phyloP scores from a whole-genome alignment of 64 coral and sea anemone species.

The Trachythela sp. region DNA sequence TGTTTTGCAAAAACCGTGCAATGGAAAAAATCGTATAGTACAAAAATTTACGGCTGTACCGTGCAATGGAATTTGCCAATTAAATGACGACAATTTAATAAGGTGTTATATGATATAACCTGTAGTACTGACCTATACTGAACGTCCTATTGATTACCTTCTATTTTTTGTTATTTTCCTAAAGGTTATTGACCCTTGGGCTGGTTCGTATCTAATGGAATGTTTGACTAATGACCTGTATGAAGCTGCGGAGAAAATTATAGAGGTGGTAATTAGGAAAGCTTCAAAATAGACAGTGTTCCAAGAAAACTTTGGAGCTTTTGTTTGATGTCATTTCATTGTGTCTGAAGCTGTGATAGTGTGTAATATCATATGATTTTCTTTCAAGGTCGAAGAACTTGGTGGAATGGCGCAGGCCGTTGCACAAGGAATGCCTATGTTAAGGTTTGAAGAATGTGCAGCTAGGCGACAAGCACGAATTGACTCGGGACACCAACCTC shows the following conservation, averaged over 20 bases:
- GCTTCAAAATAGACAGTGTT: too few species aligned
- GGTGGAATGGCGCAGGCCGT: slow-evolving; percentile 97
- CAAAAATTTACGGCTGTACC: too few species aligned
- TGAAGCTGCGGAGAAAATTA: slow-evolving; percentile 60
- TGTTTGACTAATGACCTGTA: slow-evolving; percentile 85
- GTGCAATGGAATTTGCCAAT: too few species aligned
- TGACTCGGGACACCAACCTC: slow-evolving; percentile 36
- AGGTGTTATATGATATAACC: too few species aligned
- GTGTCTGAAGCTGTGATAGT: not conserved
- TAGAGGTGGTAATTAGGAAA: slow-evolving; percentile 55
- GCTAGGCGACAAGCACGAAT: slow-evolving; percentile 83
- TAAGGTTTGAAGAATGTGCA: slow-evolving; percentile 88
- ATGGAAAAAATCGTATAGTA: too few species aligned
- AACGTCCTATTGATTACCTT: not conserved
- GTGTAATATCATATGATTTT: not conserved
- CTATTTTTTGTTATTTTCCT: not conserved
- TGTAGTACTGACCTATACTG: not conserved
- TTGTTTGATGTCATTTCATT: too few species aligned
- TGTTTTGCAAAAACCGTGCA: too few species aligned
- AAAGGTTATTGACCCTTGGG: slow-evolving; percentile 86
- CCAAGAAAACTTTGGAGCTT: not conserved
- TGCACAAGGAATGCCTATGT: slow-evolving; percentile 86
- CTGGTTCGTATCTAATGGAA: slow-evolving; percentile 90
- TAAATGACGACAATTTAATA: too few species aligned
- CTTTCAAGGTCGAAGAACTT: slow-evolving; percentile 62